Percentiles rank a stretch among this genome's conserved stretches.
phyloP scores from a whole-genome alignment of 2,113 vertebrate genomes.

The Oryzias woworae region DNA sequence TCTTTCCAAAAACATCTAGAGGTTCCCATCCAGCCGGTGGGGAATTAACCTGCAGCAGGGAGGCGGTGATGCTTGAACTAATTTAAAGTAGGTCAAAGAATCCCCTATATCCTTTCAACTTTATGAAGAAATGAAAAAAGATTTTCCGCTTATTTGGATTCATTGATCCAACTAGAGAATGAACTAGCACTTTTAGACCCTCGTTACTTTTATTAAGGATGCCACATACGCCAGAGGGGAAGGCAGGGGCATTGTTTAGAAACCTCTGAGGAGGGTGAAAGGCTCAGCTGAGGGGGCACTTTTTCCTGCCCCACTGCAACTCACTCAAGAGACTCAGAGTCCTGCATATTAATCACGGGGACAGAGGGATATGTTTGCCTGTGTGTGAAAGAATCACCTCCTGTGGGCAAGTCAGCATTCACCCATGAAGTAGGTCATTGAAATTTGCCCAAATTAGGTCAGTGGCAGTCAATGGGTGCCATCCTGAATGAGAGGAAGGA shows the following conservation, averaged over 20 bases:
- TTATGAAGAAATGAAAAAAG: constrained; percentile 24
- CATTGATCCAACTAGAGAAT: constrained; percentile 44
- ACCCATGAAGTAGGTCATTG: constrained; percentile 79
- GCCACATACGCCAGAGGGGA: constrained; percentile 7
- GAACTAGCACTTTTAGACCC: constrained; percentile 29
- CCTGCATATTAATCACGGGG: constrained; percentile 39
- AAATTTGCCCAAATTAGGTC: constrained; percentile 80
- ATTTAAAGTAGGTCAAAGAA: constrained; percentile 51
- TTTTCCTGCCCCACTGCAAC: constrained; percentile 17
- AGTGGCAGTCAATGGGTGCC: constrained; percentile 69
- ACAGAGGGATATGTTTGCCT: constrained; percentile 26
- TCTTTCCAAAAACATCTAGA: constrained; percentile 43
- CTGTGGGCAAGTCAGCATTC: constrained; percentile 70
- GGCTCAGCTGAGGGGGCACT: constrained; percentile 21
- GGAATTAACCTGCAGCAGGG: constrained; percentile 44
- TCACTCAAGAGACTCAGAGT: constrained; percentile 21
- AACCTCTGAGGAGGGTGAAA: neutral
- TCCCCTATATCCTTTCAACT: constrained; percentile 13
- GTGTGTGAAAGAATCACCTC: constrained; percentile 56
- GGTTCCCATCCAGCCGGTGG: constrained; percentile 22
- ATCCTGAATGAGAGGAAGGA: constrained; percentile 51
- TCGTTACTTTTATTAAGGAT: constrained; percentile 47
- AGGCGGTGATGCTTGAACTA: constrained; percentile 35
- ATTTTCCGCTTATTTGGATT: constrained; percentile 17
- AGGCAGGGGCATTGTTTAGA: neutral